Base-by-base conservation (phyloP, 1,140 invertebrate species). In the Marisa cornuarietis region DNA sequence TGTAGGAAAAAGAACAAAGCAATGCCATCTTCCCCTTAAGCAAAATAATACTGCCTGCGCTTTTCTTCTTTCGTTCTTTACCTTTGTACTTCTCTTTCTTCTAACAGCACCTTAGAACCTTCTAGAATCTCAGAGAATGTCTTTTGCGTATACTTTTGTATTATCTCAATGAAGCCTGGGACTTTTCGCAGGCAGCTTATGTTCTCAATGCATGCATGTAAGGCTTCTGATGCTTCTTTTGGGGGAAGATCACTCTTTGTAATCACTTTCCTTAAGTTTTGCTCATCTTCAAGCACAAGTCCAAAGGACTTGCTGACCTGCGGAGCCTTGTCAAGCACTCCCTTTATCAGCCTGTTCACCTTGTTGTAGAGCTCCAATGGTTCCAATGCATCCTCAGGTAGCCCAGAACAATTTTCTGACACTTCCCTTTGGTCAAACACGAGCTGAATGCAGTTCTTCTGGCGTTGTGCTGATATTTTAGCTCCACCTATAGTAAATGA, bases 281-380 rank as follows among this genome's bases (percentile, higher is more conserved):
- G 72, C 71, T 85, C 83, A 51, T 85, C 83, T 11, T 84, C 83
- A n/a, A 83, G 52, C 2, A 85, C 77, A 9, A 85, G 78, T 24
- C 69, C 31, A 18, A 84, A 68, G 1, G n/a, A 24, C 49, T 73
- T 77, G 63, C 75, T 74, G 7, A 85, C 83, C 76, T 84, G 78
- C 0, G 81, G 79, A 42, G 80, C 61, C 63, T 79, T 79, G 20
- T 83, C 81, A 58, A 84, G 69, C 51, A 85, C 81, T 49, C 75
- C 78, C 52, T 79, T 82, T 66, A 81, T 81, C 20, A 82, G 76
- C 31, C 81, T 79, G 69, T 85, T 85, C 20, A 81, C 69, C 65
- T 79, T 78, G 77, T 85, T 85, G 77, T 81, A 85, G 11, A 84
- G 73, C 20, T 84, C 79, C 63, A 85, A 58, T 24, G 78, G 62